Conservation (phyloP, 2,797 vertebrate species). For the Melanotaenia parkinsoni region DNA sequence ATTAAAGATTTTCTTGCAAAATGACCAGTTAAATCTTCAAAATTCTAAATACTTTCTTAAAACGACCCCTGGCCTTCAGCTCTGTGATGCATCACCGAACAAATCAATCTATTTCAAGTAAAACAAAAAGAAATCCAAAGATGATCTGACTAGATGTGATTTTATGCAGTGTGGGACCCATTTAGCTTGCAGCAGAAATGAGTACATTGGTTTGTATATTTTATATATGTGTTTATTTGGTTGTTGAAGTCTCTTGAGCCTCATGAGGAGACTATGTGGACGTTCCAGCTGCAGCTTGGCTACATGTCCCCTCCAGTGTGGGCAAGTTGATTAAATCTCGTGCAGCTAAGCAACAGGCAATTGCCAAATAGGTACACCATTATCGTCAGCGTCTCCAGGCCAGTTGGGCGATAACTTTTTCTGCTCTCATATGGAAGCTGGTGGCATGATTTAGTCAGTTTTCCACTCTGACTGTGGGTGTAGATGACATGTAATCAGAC, state of each 20-base stretch:
- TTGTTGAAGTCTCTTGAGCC: constrained; percentile 8
- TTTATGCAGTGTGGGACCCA: too few species aligned
- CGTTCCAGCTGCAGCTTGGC: constrained; percentile 20
- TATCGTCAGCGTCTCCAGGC: constrained; percentile 14
- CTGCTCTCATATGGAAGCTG: constrained; percentile 2
- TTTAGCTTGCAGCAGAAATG: constrained; percentile 1
- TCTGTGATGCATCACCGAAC: too few species aligned
- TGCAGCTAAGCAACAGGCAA: constrained; percentile 50
- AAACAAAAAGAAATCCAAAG: too few species aligned
- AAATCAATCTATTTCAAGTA: too few species aligned
- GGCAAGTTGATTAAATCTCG: constrained; percentile 53
- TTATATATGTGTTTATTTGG: constrained; percentile 1
- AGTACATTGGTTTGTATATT: not conserved
- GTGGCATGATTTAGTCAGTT: not conserved
- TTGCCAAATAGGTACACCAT: constrained; percentile 1
- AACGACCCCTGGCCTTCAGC: too few species aligned
- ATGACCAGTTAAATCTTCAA: too few species aligned
- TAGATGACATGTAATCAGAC: constrained; percentile 10
- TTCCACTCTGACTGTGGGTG: not conserved
- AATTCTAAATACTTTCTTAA: too few species aligned
- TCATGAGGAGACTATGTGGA: not conserved
- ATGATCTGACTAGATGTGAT: too few species aligned
- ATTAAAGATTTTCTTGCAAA: too few species aligned
- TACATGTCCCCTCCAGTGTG: constrained; percentile 20
- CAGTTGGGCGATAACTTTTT: not conserved